Evolutionary conservation across 2,113 vertebrate genomes (phyloP).

Genomic region (Ceratotherium simum): DNA sequence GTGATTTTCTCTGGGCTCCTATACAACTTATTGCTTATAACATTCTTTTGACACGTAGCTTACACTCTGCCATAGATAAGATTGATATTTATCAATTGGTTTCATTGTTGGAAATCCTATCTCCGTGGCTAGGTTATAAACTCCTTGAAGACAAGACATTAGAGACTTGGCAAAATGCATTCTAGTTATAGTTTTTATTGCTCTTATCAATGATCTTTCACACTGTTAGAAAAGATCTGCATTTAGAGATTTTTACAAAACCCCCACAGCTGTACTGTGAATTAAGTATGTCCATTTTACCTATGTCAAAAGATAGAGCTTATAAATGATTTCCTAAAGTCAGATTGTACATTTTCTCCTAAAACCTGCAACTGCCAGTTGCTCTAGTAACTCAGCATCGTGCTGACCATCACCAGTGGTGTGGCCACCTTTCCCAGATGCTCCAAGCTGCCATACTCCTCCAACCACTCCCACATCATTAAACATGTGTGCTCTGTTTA

Average conservation of each 20-base stretch:
- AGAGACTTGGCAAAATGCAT: not conserved
- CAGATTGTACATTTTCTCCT: not conserved
- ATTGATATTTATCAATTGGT: slow-evolving; percentile 2
- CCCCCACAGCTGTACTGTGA: not conserved
- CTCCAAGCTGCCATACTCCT: not conserved
- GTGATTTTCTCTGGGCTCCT: not conserved
- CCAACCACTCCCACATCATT: not conserved
- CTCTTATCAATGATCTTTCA: not conserved
- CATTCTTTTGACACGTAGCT: not conserved
- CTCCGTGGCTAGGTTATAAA: not conserved
- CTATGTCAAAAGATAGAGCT: not conserved
- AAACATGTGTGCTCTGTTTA: not conserved
- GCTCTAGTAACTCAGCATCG: not conserved
- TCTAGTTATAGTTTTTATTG: not conserved
- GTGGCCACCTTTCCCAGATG: not conserved
- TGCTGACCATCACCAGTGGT: not conserved
- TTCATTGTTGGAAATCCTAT: not conserved
- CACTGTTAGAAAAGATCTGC: not conserved
- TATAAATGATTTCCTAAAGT: slow-evolving; percentile 13
- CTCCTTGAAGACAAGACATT: not conserved
- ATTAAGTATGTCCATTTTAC: not conserved
- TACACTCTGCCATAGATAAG: not conserved
- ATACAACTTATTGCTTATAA: not conserved
- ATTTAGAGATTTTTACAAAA: not conserved
- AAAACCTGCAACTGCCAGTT: not conserved